Evolutionary conservation across 2,888 invertebrate genomes (phyloP), one percentile per base, ranked within the genome.

Genomic region (Scaptomyza reducta): DNA sequence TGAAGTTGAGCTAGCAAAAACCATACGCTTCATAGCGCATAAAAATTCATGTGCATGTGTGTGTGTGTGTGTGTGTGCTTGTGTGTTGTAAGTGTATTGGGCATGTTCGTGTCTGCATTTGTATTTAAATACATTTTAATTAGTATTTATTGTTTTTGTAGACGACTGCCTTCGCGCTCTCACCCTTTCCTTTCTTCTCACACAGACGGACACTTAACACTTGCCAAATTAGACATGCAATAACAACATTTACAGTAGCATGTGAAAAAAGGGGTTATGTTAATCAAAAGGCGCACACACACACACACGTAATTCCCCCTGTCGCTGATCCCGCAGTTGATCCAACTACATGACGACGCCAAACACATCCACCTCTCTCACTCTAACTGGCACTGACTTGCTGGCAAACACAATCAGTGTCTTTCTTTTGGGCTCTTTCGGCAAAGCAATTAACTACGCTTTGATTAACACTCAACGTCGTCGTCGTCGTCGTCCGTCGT

Each of bases 361-460:
- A 27, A 42, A 22, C n/a, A 18, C 51, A 33, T 25, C 38, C 14
- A 0, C 9, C 40, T 14, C 14, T 38, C 16, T 18, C 10, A 29
- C 27, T 33, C 13, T 27, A 9, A 14, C 53, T 22, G 27, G 27
- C 40, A 18, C 18, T 13, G 51, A 14, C 53, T 16, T 16, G 14
- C 38, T 31, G 33, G 49, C 63, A 58, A 62, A 55, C 70, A 70
- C 74, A 86, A 86, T 84, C 87, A 79, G 63, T 79, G 81, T 77
- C 77, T 82, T 87, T 80, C 74, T 79, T 83, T 79, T 63, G 71
- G 73, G 71, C 76, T 79, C 68, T 74, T 81, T 84, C 79, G 74
- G 79, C 79, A 81, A 81, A 81, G 79, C 88, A 89, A 89, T 89
- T 88, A 88, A 87, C 80, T 79, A 84, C 79, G 88, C 88, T 89